Evolutionary conservation across 2,888 invertebrate species (phyloP).

Genomic region (Luperina nickerlii): DNA sequence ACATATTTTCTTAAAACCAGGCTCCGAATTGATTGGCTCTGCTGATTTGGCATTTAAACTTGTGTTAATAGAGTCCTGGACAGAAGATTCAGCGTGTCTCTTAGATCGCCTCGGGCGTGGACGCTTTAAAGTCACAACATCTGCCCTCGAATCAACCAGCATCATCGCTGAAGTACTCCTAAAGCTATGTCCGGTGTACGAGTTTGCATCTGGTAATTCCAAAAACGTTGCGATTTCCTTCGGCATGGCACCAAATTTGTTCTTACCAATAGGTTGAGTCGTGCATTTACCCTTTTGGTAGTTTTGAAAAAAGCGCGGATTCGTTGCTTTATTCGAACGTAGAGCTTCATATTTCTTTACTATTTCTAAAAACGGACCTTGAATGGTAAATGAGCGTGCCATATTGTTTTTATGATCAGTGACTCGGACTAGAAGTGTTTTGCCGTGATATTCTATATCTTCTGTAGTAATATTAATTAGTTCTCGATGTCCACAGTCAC

Average conservation of each 20-base stretch:
- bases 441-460: conserved; percentile 15
- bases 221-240: conserved; percentile 33
- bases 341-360: conserved; percentile 31
- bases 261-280: conserved; percentile 21
- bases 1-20: neutral
- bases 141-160: neutral
- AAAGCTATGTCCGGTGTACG: conserved; percentile 33
- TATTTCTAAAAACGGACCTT: conserved; percentile 39
- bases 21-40: neutral
- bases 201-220: conserved; percentile 21
- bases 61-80: neutral
- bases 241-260: conserved; percentile 33
- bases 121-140: neutral
- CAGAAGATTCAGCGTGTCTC: neutral
- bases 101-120: neutral
- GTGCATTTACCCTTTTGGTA: conserved; percentile 28
- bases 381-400: conserved; percentile 22
- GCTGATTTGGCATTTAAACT: neutral
- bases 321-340: conserved; percentile 6
- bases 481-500: conserved; percentile 10
- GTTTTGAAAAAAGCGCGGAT: conserved; percentile 18
- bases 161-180: conserved; percentile 14
- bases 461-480: conserved; percentile 20
- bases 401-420: conserved; percentile 20
- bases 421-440: conserved; percentile 21